phyloP scores from a whole-genome alignment of 2,888 invertebrate genomes.

The Xylota sylvarum region DNA sequence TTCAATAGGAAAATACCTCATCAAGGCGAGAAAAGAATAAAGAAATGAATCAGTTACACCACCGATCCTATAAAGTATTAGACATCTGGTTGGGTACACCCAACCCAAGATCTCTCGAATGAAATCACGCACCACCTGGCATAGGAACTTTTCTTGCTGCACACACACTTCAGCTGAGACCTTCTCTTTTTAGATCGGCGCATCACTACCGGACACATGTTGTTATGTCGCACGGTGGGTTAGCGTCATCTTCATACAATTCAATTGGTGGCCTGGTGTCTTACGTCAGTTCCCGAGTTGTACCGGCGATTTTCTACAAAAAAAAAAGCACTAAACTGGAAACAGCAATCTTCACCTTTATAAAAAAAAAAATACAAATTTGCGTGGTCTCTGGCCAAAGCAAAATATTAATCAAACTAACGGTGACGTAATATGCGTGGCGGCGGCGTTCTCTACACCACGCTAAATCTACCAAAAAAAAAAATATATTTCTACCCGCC shows the following conservation, averaged over 20 bases:
- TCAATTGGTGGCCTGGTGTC: slow-evolving; percentile 53
- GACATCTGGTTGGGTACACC: background rate
- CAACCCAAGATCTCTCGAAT: background rate
- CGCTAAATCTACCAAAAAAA: slow-evolving; percentile 22
- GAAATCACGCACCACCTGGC: background rate
- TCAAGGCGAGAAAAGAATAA: background rate
- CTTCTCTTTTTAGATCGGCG: background rate
- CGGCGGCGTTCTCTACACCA: slow-evolving; percentile 35
- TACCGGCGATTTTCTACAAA: slow-evolving; percentile 26
- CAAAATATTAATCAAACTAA: slow-evolving; percentile 71
- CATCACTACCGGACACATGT: slow-evolving; percentile 43
- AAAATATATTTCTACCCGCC: background rate
- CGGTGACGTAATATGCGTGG: slow-evolving; percentile 72
- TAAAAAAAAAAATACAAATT: slow-evolving; percentile 17
- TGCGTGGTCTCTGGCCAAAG: slow-evolving; percentile 65
- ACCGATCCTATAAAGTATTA: background rate
- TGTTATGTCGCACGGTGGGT: slow-evolving; percentile 38
- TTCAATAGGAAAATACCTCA: background rate
- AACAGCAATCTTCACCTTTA: slow-evolving; percentile 65
- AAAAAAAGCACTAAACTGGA: slow-evolving; percentile 35
- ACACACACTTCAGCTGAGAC: slow-evolving; percentile 28
- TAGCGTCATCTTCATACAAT: slow-evolving; percentile 54
- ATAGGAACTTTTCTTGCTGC: slow-evolving; percentile 21
- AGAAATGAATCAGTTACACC: slow-evolving; percentile 3
- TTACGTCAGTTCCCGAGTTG: slow-evolving; percentile 69